Base-by-base conservation (phyloP, 2,113 vertebrate species). In the Rissa tridactyla region DNA sequence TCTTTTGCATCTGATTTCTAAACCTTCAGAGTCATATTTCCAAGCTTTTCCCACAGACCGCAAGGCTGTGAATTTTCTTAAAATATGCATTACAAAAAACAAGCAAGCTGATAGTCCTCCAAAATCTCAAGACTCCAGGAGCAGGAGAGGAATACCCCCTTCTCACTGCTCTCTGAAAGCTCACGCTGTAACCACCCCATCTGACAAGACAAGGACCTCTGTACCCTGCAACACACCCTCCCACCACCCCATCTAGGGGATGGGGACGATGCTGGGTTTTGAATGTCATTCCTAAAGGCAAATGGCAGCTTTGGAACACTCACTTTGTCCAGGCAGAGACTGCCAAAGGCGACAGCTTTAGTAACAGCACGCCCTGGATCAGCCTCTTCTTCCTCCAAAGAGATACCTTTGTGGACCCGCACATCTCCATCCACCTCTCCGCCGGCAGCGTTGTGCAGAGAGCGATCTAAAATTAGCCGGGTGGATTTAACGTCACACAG, bases 381-480 rank as follows among this genome's bases (percentile, higher is more conserved):
- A 3, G 15, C 34, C 57, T 9, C n/a, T 82, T 51, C 40, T 40
- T 82, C 34, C 60, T 78, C 52, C 34, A 62, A 36, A 71, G 52
- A 32, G 40, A 44, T 13, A 25, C 27, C 14, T 51, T 36, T 19
- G 38, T 34, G 60, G 15, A 62, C 16, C 34, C 4, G 0, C 32
- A n/a, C 52, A 12, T 57, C 58, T 57, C 26, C 51, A 47, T 15
- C 75, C 36, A 34, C 70, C 58, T 66, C 73, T 79, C 29, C 0
- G 0, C 29, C 2, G 62, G 11, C 78, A 90, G 71, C 2, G 0
- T 1, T 38, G 70, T 46, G 81, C 68, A 52, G 65, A 54, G 46
- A 38, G n/a, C 1, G 3, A 65, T 60, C 89, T 97, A 96, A 96
- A 97, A 97, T 95, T 88, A 96, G 75, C 82, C 2, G n/a, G 18